A percentile compares a stretch with the other conserved stretches of the same genome.
phyloP scores from a whole-genome alignment of 2,888 invertebrate genomes.

The Lithophane socia region DNA sequence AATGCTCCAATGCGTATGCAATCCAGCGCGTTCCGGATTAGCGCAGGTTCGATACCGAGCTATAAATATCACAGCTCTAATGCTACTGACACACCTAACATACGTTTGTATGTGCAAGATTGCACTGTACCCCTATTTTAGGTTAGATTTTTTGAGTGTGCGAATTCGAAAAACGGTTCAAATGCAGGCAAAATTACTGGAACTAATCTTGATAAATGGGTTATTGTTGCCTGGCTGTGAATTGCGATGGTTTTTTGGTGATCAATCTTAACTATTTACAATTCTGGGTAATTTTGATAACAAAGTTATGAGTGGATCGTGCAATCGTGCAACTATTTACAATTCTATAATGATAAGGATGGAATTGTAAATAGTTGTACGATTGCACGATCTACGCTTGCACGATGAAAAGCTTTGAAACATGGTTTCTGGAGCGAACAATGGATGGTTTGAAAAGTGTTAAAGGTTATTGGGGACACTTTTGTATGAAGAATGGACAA shows the following conservation, averaged over 20 bases:
- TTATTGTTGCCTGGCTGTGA: conserved; percentile 19
- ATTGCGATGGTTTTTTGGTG: conserved; percentile 7
- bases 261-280: neutral
- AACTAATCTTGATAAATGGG: conserved; percentile 41
- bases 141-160: conserved; percentile 12
- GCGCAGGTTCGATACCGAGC: conserved; percentile 70
- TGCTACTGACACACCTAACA: conserved; percentile 72
- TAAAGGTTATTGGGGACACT: no score
- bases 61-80: conserved; percentile 80
- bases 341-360: no score
- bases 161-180: conserved; percentile 2
- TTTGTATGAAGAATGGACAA: neutral
- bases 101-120: conserved; percentile 54
- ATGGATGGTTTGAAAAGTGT: neutral
- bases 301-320: neutral
- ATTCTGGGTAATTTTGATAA: neutral
- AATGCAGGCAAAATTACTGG: neutral
- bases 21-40: conserved; percentile 70
- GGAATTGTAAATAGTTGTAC: no score
- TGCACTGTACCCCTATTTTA: conserved; percentile 10
- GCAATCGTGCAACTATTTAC: no score
- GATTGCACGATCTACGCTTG: neutral
- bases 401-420: neutral
- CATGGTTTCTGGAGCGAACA: neutral
- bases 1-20: conserved; percentile 58